A percentile compares a stretch with the other conserved stretches of the same genome.
These are phyloP conservation scores for Serinus canaria DNA, from an alignment of 2,113 vertebrate species.

Conservation along the genomic window DNA sequence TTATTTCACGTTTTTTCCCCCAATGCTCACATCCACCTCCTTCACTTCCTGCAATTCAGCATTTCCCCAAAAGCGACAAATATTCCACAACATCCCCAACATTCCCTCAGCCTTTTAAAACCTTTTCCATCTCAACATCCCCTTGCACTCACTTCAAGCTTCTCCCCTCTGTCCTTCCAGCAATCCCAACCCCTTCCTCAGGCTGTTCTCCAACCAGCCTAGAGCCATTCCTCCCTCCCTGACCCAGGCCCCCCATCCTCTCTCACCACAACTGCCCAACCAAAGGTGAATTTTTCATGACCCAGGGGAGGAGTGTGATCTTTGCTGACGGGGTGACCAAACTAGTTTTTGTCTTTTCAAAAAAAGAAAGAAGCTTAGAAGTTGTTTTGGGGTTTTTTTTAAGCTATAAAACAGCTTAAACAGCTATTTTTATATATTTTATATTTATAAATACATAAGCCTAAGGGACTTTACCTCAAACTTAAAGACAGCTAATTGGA, in stretches of 20 bases:
- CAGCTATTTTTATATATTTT: too few species aligned
- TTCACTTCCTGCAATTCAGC: background rate
- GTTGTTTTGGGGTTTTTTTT: too few species aligned
- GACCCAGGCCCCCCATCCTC: background rate
- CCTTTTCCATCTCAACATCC: background rate
- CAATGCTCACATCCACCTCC: background rate
- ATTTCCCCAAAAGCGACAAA: background rate
- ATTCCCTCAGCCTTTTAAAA: background rate
- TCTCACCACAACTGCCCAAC: background rate
- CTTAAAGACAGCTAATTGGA: too few species aligned
- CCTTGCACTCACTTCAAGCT: background rate
- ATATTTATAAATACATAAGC: too few species aligned
- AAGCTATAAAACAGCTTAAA: too few species aligned
- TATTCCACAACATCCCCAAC: accelerated
- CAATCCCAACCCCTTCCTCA: too few species aligned
- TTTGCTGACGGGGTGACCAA: too few species aligned
- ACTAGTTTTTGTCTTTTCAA: too few species aligned
- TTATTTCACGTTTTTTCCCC: background rate
- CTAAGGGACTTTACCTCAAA: too few species aligned
- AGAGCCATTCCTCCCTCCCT: background rate
- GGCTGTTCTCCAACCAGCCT: background rate
- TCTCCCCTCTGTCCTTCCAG: background rate
- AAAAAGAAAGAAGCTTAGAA: too few species aligned
- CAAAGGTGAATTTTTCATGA: background rate
- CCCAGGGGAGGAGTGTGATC: background rate